A percentile compares a stretch with the other conserved stretches of the same genome.
Evolutionary conservation across 2,113 vertebrate genomes (phyloP).

Genomic region (Gallinago media): DNA sequence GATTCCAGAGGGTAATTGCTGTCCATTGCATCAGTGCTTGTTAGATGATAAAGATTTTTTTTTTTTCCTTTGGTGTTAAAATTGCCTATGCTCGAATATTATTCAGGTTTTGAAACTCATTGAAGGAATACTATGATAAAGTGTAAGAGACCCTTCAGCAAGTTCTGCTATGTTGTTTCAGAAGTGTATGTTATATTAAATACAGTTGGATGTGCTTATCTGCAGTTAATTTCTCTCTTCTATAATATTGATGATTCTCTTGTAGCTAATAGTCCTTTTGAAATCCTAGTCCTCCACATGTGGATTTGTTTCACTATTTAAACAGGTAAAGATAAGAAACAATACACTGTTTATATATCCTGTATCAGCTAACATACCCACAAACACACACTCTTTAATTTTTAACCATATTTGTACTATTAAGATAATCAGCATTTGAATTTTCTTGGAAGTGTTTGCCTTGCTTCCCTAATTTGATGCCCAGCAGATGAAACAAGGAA

Average conservation of each 20-base stretch:
- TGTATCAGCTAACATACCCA: neutral
- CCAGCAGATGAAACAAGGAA: neutral
- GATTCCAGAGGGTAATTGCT: slow-evolving; percentile 5
- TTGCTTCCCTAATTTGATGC: neutral
- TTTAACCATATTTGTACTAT: neutral
- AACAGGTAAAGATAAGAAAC: neutral
- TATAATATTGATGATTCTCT: neutral
- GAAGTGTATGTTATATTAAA: neutral
- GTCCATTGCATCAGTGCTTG: neutral
- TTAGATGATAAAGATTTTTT: neutral
- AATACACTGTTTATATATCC: neutral
- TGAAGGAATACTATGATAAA: neutral
- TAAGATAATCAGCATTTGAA: neutral
- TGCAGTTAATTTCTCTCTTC: neutral
- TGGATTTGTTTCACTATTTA: neutral
- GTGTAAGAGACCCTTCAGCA: neutral
- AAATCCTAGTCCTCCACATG: neutral
- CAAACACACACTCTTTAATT: neutral
- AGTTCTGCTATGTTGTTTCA: neutral
- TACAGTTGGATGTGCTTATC: neutral
- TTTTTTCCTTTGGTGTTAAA: slow-evolving; percentile 24
- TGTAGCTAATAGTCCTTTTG: neutral
- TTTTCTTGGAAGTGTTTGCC: neutral
- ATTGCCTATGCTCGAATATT: neutral
- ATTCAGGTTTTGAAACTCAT: neutral